Base-by-base conservation (phyloP, 2,888 invertebrate genomes). In the Hydriomena furcata region DNA sequence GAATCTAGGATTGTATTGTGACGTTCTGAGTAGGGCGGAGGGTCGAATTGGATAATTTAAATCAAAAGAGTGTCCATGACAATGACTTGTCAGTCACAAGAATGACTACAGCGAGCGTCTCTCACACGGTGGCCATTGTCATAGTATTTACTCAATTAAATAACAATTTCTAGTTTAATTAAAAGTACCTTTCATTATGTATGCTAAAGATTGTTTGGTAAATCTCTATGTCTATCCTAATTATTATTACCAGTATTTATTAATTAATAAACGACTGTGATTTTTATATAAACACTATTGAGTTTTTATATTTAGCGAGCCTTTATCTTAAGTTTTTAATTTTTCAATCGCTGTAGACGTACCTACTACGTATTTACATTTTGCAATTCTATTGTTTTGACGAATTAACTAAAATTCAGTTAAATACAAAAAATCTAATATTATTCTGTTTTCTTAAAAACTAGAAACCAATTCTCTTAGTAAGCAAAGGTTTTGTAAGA, bases 191-290 rank as follows among this genome's bases (percentile, higher is more conserved):
- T 42, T 35, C 40, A 81, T 79, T 52, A 76, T 80, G 80, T 82
- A 77, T 57, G 73, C 82, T 85, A 81, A 84, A 80, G 74, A 75
- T 81, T 82, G 83, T 87, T 83, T 82, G 82, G 82, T 86, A 77
- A 84, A 84, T 85, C 83, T 86, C 84, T 84, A 76, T 82, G 80
- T 83, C 78, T 88, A 84, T 83, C 79, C 80, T 84, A 80, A 82
- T 86, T 84, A 86, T 87, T 86, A 88, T 85, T 86, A 83, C 68
- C 76, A 61, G 60, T 63, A 61, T 63, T 60, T 62, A 61, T 63
- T 63, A 57, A 52, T 65, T 66, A 86, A 86, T 88, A 90, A 89
- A 90, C 86, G 85, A 88, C 89, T 90, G 89, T 90, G 89, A 90
- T 90, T 89, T 88, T 89, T 86, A 84, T 84, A 82, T 70, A 61